Evolutionary conservation across 2,888 invertebrate species (phyloP), one percentile per base, ranked within the genome.

Genomic region (Anthophora plumipes): DNA sequence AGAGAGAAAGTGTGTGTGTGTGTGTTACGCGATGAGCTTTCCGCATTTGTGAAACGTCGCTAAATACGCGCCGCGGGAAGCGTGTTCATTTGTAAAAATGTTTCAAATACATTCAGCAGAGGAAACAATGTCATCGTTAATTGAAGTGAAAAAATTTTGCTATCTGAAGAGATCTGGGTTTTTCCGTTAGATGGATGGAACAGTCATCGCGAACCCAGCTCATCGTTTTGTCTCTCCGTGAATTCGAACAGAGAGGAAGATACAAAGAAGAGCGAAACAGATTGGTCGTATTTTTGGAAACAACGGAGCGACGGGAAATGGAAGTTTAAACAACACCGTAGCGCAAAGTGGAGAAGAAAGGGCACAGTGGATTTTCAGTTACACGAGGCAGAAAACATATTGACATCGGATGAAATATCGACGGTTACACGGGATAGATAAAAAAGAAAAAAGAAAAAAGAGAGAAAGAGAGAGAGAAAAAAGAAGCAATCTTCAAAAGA

Each of bases 1-100:
- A 31, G 4, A 31, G 31, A 31, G 31, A 31, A 17, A 11, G 20
- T n/a, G 46, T 37, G 81, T 77, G 80, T 79, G 85, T 85, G 31
- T 84, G 77, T 69, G 68, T 80, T 63, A 75, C 52, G 14, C 54
- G 12, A 63, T 39, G 77, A 80, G 60, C 73, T 55, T 55, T 61
- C 5, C 64, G 57, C 68, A 57, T 69, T 80, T 80, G 61, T 70
- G 20, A 25, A 60, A 59, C 79, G 46, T 57, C 70, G 73, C 69
- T 70, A 75, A 72, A 85, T 77, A 64, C 60, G 71, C 69, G 31
- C 39, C 59, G 50, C 61, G 69, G 20, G 67, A 60, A 39, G n/a
- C 54, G 68, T 41, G 74, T 48, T 39, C n/a, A n/a, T n/a, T n/a
- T n/a, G n/a, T n/a, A n/a, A n/a, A n/a, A n/a, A n/a, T n/a, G n/a